Evolutionary conservation across 2,888 invertebrate genomes (phyloP).

Genomic region (Terebella lapidaria): DNA sequence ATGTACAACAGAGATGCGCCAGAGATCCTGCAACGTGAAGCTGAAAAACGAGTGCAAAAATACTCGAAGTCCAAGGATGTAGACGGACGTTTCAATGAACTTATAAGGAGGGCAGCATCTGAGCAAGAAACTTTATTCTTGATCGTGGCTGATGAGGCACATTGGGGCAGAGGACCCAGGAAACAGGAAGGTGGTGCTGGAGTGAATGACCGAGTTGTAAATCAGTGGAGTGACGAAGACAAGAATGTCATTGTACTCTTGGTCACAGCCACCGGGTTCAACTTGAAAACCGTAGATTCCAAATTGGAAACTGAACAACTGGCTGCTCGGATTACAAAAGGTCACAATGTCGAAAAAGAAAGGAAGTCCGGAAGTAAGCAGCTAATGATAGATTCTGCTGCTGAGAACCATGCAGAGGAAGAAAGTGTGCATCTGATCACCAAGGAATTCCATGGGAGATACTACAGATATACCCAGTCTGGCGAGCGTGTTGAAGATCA

Average conservation of each 20-base stretch:
- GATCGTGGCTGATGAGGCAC: neutral
- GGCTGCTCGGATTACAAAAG: neutral
- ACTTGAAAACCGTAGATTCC: neutral
- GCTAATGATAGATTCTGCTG: too few relatives aligned
- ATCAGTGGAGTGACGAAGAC: neutral
- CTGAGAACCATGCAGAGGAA: too few relatives aligned
- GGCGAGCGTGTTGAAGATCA: too few relatives aligned
- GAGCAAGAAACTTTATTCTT: neutral
- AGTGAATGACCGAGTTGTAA: neutral
- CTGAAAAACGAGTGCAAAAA: neutral
- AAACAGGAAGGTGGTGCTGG: neutral
- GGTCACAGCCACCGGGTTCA: neutral
- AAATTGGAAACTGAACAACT: neutral
- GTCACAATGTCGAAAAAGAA: too few relatives aligned
- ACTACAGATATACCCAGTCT: too few relatives aligned
- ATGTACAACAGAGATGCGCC: too few relatives aligned
- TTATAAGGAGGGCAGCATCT: neutral
- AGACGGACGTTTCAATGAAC: neutral
- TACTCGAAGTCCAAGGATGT: neutral
- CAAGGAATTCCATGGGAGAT: too few relatives aligned
- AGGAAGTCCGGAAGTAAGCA: too few relatives aligned
- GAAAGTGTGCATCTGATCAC: too few relatives aligned
- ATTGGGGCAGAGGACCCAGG: neutral
- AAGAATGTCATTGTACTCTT: neutral
- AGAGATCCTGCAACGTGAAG: too few relatives aligned